Percentiles rank a stretch among this genome's conserved stretches.
Conservation (phyloP, 2,888 invertebrate species). For the Eucriotettix oculatus region DNA sequence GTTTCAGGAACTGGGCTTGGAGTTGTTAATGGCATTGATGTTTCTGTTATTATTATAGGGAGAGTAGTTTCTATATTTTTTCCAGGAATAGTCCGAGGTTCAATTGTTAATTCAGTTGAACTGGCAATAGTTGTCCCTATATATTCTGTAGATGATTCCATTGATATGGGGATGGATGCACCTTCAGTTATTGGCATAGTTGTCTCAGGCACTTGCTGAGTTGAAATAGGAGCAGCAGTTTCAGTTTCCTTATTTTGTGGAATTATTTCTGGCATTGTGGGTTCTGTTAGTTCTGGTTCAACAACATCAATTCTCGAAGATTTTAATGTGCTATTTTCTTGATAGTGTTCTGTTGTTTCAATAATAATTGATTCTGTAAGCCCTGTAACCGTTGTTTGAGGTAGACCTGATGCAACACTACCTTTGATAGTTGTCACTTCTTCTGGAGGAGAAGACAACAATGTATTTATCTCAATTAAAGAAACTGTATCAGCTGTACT, state of each 20-base stretch:
- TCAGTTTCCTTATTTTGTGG: too few relatives aligned
- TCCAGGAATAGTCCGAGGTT: background rate
- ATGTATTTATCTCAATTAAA: too few relatives aligned
- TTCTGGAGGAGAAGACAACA: too few relatives aligned
- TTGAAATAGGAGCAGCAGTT: too few relatives aligned
- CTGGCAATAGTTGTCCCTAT: background rate
- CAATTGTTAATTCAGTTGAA: background rate
- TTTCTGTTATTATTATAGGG: background rate
- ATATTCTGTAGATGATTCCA: background rate
- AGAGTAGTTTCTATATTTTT: background rate
- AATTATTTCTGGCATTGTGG: too few relatives aligned
- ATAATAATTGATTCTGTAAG: background rate
- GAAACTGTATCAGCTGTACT: too few relatives aligned
- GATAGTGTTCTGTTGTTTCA: background rate
- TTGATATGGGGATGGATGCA: background rate
- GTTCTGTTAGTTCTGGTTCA: too few relatives aligned
- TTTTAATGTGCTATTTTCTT: background rate
- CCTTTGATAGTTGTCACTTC: too few relatives aligned
- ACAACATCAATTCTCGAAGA: too few relatives aligned
- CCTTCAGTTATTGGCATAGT: background rate
- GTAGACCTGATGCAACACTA: too few relatives aligned
- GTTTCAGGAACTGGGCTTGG: background rate
- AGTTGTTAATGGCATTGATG: background rate
- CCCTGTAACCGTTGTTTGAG: background rate
- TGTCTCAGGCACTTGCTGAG: too few relatives aligned